These are phyloP conservation scores for Rhynchomys soricoides DNA, from an alignment of 2,113 vertebrate genomes.

Conservation along the genomic window DNA sequence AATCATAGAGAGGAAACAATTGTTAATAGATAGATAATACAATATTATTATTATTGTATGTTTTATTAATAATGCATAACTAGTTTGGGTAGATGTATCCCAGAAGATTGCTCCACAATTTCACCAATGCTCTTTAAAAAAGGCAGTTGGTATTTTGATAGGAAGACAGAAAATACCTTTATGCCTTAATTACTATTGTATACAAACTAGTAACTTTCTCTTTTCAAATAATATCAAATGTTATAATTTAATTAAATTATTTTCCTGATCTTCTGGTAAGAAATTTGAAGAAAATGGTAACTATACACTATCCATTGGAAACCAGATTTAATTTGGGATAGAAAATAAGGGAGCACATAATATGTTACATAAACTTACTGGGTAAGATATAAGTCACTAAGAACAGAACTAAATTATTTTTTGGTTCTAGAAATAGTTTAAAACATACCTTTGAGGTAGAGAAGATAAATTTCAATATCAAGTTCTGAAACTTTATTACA, in stretches of 20 bases:
- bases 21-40: neutral
- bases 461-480: conserved; percentile 64
- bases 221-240: neutral
- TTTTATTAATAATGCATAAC: neutral
- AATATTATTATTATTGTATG: neutral
- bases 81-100: neutral
- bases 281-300: neutral
- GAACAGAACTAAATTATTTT: neutral
- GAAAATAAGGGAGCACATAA: neutral
- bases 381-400: neutral
- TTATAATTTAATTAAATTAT: neutral
- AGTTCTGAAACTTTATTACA: conserved; percentile 29
- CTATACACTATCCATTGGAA: conserved; percentile 16
- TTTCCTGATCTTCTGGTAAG: neutral
- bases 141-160: neutral
- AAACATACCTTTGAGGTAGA: conserved; percentile 31
- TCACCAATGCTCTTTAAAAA: neutral
- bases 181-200: neutral
- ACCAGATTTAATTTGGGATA: neutral
- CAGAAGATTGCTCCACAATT: neutral
- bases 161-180: neutral
- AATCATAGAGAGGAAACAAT: neutral
- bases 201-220: neutral
- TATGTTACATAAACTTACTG: conserved; percentile 20
- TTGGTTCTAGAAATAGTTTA: conserved; percentile 33